Conservation (phyloP, 2,888 invertebrate genomes). For the Hoplodrina ambigua region DNA sequence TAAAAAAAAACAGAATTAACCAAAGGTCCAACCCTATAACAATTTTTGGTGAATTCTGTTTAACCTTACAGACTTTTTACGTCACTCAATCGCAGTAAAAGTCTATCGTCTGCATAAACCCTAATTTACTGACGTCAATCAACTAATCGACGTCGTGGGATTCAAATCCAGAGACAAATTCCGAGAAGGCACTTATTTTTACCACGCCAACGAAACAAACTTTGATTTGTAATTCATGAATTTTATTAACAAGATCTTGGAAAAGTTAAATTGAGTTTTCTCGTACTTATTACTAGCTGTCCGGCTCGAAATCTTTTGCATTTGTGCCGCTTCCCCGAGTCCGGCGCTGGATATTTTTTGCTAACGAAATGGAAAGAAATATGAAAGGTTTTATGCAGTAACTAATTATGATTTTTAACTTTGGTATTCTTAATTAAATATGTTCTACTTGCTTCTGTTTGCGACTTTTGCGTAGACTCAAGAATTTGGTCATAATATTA, state of each 20-base stretch:
- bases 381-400: conserved; percentile 9
- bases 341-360: conserved; percentile 22
- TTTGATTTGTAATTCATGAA: conserved; percentile 84
- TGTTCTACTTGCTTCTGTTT: background rate
- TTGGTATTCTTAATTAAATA: conserved; percentile 36
- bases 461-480: no score
- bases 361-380: background rate
- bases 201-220: conserved; percentile 60
- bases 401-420: conserved; percentile 45
- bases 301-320: conserved; percentile 43
- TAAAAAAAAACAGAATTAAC: no score
- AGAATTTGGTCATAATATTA: no score
- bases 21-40: no score
- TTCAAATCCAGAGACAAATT: background rate
- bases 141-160: background rate
- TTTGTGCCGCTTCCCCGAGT: conserved; percentile 45
- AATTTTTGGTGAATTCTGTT: no score
- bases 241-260: conserved; percentile 77
- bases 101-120: no score
- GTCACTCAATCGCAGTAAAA: no score
- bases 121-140: background rate
- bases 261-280: conserved; percentile 81
- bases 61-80: no score
- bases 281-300: conserved; percentile 67
- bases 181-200: conserved; percentile 28